Evolutionary conservation across 2,888 invertebrate genomes (phyloP).

Genomic region (Nasonovia ribisnigri): DNA sequence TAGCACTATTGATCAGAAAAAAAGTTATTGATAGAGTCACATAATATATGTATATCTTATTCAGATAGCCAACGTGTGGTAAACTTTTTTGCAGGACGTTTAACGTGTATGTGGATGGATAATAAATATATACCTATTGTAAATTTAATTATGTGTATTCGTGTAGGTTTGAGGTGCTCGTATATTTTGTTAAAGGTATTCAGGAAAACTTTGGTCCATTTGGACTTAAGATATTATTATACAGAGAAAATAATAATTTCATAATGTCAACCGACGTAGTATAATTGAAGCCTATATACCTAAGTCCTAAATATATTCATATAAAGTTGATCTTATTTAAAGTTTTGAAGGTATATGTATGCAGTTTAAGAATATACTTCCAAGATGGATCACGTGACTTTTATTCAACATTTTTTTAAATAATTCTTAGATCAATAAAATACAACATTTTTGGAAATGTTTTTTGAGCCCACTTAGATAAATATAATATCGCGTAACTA

Average conservation of each 20-base stretch:
- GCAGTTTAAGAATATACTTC: background rate
- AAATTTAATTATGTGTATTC: background rate
- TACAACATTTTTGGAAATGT: no score
- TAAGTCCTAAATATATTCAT: no score
- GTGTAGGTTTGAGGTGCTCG: background rate
- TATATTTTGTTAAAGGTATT: background rate
- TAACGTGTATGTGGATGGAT: background rate
- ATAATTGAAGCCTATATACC: background rate
- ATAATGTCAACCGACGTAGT: background rate
- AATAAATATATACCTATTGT: background rate
- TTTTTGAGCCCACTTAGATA: no score
- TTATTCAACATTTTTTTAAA: background rate
- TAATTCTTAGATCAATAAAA: background rate
- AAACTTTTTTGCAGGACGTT: background rate
- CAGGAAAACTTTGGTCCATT: background rate
- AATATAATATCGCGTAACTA: no score
- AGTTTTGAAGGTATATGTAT: background rate
- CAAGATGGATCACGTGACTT: background rate
- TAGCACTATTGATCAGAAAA: background rate
- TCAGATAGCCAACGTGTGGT: background rate
- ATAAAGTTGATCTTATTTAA: background rate
- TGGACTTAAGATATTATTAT: background rate
- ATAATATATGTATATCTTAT: background rate
- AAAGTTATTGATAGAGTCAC: background rate
- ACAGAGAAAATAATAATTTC: background rate